A percentile compares a stretch with the other conserved stretches of the same genome.
phyloP scores from a whole-genome alignment of 2,888 invertebrate species.

The Temnothorax ravouxi region DNA sequence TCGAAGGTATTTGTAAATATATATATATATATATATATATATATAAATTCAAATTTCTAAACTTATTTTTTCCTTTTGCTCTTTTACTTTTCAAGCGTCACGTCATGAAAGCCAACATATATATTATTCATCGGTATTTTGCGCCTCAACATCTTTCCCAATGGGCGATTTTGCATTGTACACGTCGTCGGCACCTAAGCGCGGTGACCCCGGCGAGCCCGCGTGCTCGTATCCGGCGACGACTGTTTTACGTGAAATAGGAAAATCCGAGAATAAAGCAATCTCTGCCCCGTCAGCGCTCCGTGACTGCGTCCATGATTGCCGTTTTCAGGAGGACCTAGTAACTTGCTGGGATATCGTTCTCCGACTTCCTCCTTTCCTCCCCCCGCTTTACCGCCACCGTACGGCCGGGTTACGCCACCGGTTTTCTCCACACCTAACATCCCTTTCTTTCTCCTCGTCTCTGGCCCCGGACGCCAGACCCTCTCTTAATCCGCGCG shows the following conservation, averaged over 20 bases:
- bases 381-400: not conserved
- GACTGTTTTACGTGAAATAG: conserved; percentile 51
- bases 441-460: conserved; percentile 19
- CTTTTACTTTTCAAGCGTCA: not conserved
- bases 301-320: conserved; percentile 46
- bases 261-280: conserved; percentile 53
- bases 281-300: conserved; percentile 55
- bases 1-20: not conserved
- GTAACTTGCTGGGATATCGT: conserved; percentile 40
- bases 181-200: not conserved
- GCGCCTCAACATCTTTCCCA: conserved; percentile 25
- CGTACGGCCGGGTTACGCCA: not conserved
- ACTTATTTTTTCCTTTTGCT: not conserved
- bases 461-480: conserved; percentile 38
- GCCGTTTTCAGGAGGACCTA: conserved; percentile 46
- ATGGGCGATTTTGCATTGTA: conserved; percentile 35
- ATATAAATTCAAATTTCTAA: not conserved
- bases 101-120: not conserved
- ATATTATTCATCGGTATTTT: conserved; percentile 34
- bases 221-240: conserved; percentile 26
- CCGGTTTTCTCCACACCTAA: not conserved
- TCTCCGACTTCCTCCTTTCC: not conserved
- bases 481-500: conserved; percentile 70
- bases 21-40: not conserved
- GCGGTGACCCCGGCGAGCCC: not conserved